Evolutionary conservation across 2,113 vertebrate genomes (phyloP), one percentile per base, ranked within the genome.

Genomic region (Rhagologus leucostigma): DNA sequence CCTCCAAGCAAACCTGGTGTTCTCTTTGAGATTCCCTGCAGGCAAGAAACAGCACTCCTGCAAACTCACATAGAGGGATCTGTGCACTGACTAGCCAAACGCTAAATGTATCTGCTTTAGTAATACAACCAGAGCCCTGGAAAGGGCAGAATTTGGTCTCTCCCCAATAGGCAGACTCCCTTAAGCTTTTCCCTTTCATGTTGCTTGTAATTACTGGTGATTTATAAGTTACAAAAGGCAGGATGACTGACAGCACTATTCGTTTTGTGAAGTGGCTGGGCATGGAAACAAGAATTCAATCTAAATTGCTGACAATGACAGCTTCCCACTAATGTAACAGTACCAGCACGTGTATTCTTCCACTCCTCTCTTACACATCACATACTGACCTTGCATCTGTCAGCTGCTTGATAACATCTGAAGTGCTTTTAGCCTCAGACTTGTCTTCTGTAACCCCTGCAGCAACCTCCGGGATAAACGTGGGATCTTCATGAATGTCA

Each of bases 401-500:
- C 89, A 98, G 84, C 63, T 95, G 89, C 65, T 87, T 19, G 3
- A 97, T 75, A 75, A 97, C 16, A 47, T 94, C 84, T 3, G 2
- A 86, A 79, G 82, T 68, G 71, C 59, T 91, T 91, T 74, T 23
- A 79, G 82, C n/a, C 15, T 93, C 93, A 70, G 67, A 41, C 20
- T 84, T 29, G 37, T 92, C 91, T 70, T 85, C 89, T 3, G 16
- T 33, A 87, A 44, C 22, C 37, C 85, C 95, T 0, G 84, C 94
- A 91, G 87, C 84, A 82, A 97, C 96, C 67, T 96, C 91, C 0
- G 97, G 97, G 69, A 95, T 42, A 70, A 98, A 97, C 0, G 95
- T 97, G 70, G 97, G 97, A 80, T 97, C 96, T 90, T 98, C 96
- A 1, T 49, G 83, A 92, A 98, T 96, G 92, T 97, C 96, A 80